Evolutionary conservation across 2,888 invertebrate genomes (phyloP), one percentile per base, ranked within the genome.

Genomic region (Apamea epomidion): DNA sequence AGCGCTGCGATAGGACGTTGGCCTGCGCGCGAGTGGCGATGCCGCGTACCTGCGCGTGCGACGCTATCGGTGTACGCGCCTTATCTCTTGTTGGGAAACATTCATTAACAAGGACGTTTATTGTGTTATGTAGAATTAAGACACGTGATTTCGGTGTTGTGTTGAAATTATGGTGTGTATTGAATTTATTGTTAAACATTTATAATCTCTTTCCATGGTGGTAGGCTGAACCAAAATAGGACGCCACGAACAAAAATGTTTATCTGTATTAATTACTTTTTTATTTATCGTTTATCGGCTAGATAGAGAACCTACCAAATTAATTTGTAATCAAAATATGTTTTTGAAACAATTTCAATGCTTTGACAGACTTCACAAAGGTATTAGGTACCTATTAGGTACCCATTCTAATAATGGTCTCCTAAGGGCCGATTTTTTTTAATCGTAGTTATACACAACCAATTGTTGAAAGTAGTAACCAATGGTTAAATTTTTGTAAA

Each of bases 71-170:
- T 85, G 88, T 79, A 90, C 90, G 88, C 89, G 88, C 69, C 83
- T 91, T 91, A 91, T 91, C 91, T 84, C 54, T 62, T 54, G 78
- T 89, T 90, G 74, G 74, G 91, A 81, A 90, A 91, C 54, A 75
- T 86, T 85, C 87, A 85, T 83, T 83, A 82, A 85, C 90, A 90
- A 88, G 89, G 87, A 77, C 85, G 74, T 84, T 81, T 67, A 80
- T 89, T 89, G 87, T 89, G 88, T 85, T 74, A 81, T 76, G 71
- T 81, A 21, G n/a, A 65, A 74, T 82, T 72, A 71, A 77, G 76
- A 80, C 84, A 89, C 84, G 86, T 87, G 81, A 71, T 83, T 82
- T 45, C 14, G 74, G 82, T 78, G 81, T 42, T 62, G 81, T 85
- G 76, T 72, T 71, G 60, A 29, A 77, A 83, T 74, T 54, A 85